Percentiles rank a stretch among this genome's conserved stretches.
phyloP scores from a whole-genome alignment of 2,797 vertebrate genomes.

The Cynodonichthys magdalenae region DNA sequence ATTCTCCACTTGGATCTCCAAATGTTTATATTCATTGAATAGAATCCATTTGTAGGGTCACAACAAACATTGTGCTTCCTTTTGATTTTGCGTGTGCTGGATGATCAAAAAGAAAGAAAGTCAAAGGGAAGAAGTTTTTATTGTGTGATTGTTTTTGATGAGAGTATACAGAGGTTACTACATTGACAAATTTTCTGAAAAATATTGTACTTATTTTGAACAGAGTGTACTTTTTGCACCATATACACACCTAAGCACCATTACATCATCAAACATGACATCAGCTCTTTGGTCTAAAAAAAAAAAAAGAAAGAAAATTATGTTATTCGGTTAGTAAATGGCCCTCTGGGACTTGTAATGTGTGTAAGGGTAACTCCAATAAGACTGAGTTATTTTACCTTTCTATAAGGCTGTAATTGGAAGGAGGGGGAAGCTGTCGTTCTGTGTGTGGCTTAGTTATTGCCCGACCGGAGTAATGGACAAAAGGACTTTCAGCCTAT shows the following conservation, averaged over 20 bases:
- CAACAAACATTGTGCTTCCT: neutral
- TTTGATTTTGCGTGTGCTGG: slow-evolving; percentile 7
- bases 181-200: slow-evolving; percentile 25
- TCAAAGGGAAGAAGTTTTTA: slow-evolving; percentile 6
- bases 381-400: slow-evolving; percentile 70
- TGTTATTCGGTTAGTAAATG: slow-evolving; percentile 66
- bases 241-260: slow-evolving; percentile 38
- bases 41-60: slow-evolving; percentile 7
- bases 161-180: neutral
- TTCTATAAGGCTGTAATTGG: slow-evolving; percentile 49
- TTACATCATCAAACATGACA: slow-evolving; percentile 68
- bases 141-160: slow-evolving; percentile 23
- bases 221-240: slow-evolving; percentile 18
- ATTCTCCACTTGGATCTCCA: slow-evolving; percentile 2
- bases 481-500: slow-evolving; percentile 16
- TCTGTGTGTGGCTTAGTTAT: slow-evolving; percentile 28
- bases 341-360: slow-evolving; percentile 61
- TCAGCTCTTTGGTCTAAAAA: slow-evolving; percentile 48
- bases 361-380: slow-evolving; percentile 63
- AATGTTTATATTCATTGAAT: slow-evolving; percentile 30
- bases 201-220: slow-evolving; percentile 20
- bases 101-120: neutral
- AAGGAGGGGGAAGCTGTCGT: slow-evolving; percentile 21
- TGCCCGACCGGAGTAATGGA: slow-evolving; percentile 27
- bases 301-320: slow-evolving; percentile 62